Evolutionary conservation across 2,888 invertebrate species (phyloP).

Genomic region (Coremacera marginata): DNA sequence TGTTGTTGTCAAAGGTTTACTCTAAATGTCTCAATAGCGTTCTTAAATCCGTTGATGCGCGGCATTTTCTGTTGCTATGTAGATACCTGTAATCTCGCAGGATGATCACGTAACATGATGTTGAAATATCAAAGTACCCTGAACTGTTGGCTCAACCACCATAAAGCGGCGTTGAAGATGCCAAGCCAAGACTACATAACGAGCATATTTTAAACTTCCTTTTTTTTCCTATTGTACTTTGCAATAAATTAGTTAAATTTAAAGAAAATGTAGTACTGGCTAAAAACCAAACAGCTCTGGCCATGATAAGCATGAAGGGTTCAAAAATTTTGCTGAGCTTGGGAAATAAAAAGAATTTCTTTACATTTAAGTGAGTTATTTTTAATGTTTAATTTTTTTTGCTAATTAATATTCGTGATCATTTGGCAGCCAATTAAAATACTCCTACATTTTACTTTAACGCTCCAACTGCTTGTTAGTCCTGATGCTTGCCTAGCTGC

Average conservation of each 20-base stretch:
- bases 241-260: neutral
- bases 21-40: neutral
- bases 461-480: neutral
- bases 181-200: neutral
- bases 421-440: neutral
- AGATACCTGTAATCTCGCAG: neutral
- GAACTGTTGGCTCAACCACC: too few relatives aligned
- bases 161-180: neutral
- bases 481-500: neutral
- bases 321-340: too few relatives aligned
- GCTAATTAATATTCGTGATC: neutral
- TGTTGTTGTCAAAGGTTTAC: neutral
- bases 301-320: too few relatives aligned
- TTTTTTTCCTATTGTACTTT: neutral
- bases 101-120: neutral
- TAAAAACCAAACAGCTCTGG: neutral
- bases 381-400: neutral
- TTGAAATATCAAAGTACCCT: too few relatives aligned
- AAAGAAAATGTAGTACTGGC: neutral
- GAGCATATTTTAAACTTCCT: neutral
- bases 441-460: neutral
- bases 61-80: neutral
- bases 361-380: too few relatives aligned
- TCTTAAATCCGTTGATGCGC: neutral
- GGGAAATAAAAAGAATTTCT: too few relatives aligned